A percentile compares a stretch with the other conserved stretches of the same genome.
Evolutionary conservation across 2,888 invertebrate genomes (phyloP).

Genomic region (Melipona bicolor): DNA sequence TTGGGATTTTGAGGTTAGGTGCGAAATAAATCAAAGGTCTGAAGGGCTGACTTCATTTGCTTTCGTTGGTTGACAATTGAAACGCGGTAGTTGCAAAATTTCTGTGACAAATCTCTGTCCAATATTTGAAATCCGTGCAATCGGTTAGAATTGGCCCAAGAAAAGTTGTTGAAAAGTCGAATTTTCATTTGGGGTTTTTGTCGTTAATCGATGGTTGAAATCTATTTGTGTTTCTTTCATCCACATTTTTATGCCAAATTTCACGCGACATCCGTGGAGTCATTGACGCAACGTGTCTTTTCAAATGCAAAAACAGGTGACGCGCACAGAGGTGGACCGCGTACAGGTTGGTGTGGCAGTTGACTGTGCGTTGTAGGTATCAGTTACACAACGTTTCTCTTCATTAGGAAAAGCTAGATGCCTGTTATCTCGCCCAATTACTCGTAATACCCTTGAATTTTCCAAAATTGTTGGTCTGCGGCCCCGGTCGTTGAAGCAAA

Average conservation of each 20-base stretch:
- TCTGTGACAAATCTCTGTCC: too few relatives aligned
- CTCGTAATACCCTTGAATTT: not conserved
- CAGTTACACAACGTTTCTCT: conserved; percentile 20
- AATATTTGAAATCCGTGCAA: too few relatives aligned
- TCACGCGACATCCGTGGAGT: not conserved
- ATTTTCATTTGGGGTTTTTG: not conserved
- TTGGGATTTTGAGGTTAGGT: not conserved
- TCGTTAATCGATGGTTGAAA: not conserved
- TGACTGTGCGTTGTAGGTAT: not conserved
- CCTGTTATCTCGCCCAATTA: not conserved
- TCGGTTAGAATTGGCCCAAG: too few relatives aligned
- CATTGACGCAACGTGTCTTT: conserved; percentile 1
- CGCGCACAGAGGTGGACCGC: not conserved
- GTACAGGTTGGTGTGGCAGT: not conserved
- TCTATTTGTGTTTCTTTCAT: not conserved
- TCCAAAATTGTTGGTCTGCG: not conserved
- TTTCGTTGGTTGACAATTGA: not conserved
- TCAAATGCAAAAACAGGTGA: conserved; percentile 16
- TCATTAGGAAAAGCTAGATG: not conserved
- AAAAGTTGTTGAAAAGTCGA: not conserved
- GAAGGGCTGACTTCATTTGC: not conserved
- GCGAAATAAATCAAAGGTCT: not conserved
- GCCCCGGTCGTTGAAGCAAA: not conserved
- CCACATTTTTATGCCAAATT: not conserved
- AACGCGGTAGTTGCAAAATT: too few relatives aligned